These are phyloP conservation scores for Lutraria lutraria DNA, from an alignment of 2,888 invertebrate species.

Conservation along the genomic window DNA sequence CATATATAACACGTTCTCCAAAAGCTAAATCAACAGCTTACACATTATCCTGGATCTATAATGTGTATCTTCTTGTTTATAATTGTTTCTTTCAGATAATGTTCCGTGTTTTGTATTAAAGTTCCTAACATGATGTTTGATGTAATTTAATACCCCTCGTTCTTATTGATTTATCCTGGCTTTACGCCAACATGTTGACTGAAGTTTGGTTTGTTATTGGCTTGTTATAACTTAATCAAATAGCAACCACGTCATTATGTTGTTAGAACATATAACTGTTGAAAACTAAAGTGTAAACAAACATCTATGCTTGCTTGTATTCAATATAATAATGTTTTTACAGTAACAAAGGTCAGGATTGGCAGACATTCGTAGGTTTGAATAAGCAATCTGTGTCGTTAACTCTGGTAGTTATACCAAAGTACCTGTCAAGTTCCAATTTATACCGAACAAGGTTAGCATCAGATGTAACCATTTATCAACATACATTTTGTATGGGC, in stretches of 20 bases:
- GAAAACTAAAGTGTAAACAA: background rate
- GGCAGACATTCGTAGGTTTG: no score
- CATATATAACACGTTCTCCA: no score
- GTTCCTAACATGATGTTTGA: background rate
- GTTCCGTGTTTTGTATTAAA: background rate
- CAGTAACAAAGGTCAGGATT: no score
- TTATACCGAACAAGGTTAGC: no score
- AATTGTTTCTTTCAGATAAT: background rate
- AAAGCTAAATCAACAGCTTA: no score
- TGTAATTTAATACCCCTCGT: background rate
- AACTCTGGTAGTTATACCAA: no score
- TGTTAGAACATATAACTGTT: background rate
- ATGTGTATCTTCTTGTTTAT: background rate
- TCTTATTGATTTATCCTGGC: background rate
- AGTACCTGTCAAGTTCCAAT: no score
- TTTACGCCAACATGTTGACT: background rate
- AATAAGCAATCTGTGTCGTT: no score
- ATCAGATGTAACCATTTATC: no score
- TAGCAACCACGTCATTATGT: background rate
- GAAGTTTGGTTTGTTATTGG: background rate
- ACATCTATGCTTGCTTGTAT: background rate
- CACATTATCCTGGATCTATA: background rate
- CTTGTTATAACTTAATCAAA: background rate
- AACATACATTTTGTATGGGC: no score
- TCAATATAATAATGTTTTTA: no score